Evolutionary conservation across 2,113 vertebrate genomes (phyloP).

Genomic region (Euleptes europaea): DNA sequence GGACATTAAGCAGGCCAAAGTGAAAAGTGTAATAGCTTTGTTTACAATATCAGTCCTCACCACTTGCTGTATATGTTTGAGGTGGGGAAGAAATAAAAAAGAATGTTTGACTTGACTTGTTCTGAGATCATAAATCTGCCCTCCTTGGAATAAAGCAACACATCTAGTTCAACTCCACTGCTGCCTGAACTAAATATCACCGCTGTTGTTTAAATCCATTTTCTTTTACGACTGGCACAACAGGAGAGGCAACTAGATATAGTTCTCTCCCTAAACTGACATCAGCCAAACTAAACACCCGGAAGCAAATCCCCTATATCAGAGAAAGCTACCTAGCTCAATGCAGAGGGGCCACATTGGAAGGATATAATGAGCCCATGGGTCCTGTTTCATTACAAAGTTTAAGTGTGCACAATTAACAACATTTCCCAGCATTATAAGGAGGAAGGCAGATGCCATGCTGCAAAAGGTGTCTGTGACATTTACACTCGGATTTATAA

Average conservation of each 20-base stretch:
- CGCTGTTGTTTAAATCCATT: constrained; percentile 8
- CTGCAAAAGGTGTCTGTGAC: neutral
- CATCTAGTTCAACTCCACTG: constrained; percentile 4
- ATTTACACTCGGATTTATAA: neutral
- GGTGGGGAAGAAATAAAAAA: neutral
- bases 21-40: constrained; percentile 62
- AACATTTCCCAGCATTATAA: neutral
- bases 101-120: fast-evolving
- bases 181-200: constrained; percentile 28
- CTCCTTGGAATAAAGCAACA: constrained; percentile 29
- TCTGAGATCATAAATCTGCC: constrained; percentile 23
- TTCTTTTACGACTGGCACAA: neutral
- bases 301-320: neutral
- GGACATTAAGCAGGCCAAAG: constrained; percentile 69
- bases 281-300: neutral
- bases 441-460: neutral
- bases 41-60: constrained; percentile 40
- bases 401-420: neutral
- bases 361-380: neutral
- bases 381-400: neutral
- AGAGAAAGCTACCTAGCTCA: neutral
- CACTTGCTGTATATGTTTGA: constrained; percentile 24
- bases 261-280: neutral
- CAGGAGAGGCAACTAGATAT: neutral
- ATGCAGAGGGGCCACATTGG: neutral